Conservation (phyloP, 2,797 vertebrate species). For the Epinephelus coioides region DNA sequence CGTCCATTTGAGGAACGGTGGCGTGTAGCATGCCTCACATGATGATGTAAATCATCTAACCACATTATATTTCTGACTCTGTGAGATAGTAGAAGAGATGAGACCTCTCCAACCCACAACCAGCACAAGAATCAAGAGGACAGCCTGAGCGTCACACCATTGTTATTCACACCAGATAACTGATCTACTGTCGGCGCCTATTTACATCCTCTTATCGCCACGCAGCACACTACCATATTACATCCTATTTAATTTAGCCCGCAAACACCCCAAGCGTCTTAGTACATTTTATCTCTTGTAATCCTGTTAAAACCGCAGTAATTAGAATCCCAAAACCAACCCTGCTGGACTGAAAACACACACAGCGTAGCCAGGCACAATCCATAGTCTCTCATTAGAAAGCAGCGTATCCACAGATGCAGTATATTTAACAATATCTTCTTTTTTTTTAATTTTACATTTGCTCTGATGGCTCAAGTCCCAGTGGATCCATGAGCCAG, state of each 20-base stretch:
- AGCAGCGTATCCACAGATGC: neutral
- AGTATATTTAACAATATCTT: slow-evolving; percentile 16
- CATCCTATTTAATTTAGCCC: slow-evolving; percentile 74
- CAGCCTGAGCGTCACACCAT: neutral
- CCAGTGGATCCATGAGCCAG: neutral
- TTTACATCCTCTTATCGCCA: slow-evolving; percentile 63
- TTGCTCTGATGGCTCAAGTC: neutral
- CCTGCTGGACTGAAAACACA: slow-evolving; percentile 33
- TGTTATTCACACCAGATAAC: slow-evolving; percentile 55
- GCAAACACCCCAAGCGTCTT: slow-evolving; percentile 67
- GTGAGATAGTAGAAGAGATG: neutral
- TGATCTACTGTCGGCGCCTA: slow-evolving; percentile 51
- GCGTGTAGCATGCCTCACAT: neutral
- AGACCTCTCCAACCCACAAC: neutral
- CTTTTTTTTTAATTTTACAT: neutral
- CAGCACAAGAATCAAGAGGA: slow-evolving; percentile 4
- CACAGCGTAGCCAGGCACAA: slow-evolving; percentile 11
- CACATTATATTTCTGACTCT: neutral
- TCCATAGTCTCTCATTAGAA: slow-evolving; percentile 11
- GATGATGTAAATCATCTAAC: neutral
- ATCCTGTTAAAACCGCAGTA: slow-evolving; percentile 81
- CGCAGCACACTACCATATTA: slow-evolving; percentile 69
- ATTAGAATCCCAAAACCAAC: slow-evolving; percentile 65
- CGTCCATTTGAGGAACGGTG: no score
- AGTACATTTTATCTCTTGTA: slow-evolving; percentile 77